Conservation (phyloP, 2,113 vertebrate genomes). For the Struthidea cinerea region DNA sequence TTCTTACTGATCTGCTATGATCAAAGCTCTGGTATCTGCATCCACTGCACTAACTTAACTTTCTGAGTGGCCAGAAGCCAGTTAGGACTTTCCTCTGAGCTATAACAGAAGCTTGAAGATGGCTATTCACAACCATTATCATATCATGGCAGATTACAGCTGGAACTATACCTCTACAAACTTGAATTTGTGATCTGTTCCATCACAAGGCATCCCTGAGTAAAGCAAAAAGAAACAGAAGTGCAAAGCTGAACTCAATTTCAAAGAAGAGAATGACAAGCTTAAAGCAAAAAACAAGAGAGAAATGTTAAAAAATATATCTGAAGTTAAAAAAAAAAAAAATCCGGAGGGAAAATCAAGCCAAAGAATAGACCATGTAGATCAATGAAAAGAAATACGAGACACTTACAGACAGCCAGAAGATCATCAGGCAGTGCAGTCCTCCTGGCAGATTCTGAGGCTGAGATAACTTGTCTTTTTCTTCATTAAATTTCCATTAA, state of each 20-base stretch:
- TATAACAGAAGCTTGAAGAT: not conserved
- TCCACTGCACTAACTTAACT: not conserved
- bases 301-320: not conserved
- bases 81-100: not conserved
- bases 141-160: not conserved
- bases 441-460: not conserved
- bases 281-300: not conserved
- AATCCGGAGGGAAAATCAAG: not conserved
- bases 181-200: not conserved
- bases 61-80: not conserved
- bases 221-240: not conserved
- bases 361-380: not conserved
- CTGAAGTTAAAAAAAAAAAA: not conserved
- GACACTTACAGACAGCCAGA: not conserved
- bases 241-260: not conserved
- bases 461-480: not conserved
- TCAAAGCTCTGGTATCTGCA: not conserved
- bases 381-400: not conserved
- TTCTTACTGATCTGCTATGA: not conserved
- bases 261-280: not conserved
- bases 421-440: not conserved
- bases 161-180: not conserved
- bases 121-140: not conserved
- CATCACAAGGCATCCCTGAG: not conserved
- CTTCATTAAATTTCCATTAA: not conserved